Base-by-base conservation (phyloP, 2,888 invertebrate genomes). In the Ennomos fuscantarius region DNA sequence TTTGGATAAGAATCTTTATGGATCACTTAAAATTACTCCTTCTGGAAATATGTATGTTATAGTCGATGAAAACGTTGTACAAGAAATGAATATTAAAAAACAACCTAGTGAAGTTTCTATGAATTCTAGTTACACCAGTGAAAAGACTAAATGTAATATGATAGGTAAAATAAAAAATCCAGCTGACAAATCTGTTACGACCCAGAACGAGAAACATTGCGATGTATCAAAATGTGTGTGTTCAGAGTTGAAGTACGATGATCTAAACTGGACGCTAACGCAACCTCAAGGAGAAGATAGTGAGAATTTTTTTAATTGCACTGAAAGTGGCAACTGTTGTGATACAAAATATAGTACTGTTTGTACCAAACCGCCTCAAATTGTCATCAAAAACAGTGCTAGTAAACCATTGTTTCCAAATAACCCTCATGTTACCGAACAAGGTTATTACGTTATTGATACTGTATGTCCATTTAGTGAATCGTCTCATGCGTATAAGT, bases 31-130 rank as follows among this genome's bases (percentile, higher is more conserved):
- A 71, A 77, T 86, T 6, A 78, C 82, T 34, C 57, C 74, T 9
- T 85, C 86, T 1, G 85, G 84, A 13, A 84, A 81, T 62, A 75
- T 87, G 62, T 82, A 74, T 53, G 63, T 84, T 11, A 57, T 73
- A 11, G 65, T 83, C 13, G 74, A 84, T 54, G 73, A 82, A 54
- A 63, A 66, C 34, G 36, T 65, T 13, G 51, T 74, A 2, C 66
- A 73, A 62, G 51, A 47, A 8, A 62, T 71, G 35, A 56, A 24
- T 24, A 6, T 57, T 8, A 66, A 70, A 5, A 37, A 55, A 39
- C 8, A 35, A 15, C 1, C 31, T 3, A 45, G 31, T 39, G 42
- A 31, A n/a, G n/a, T 13, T 8, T 24, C 2, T 36, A 12, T 3
- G 24, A 31, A 39, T 10, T n/a, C 24, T n/a, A 52, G 10, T 42